Conservation (phyloP, 2,797 vertebrate genomes). For the Sitta carolinensis region DNA sequence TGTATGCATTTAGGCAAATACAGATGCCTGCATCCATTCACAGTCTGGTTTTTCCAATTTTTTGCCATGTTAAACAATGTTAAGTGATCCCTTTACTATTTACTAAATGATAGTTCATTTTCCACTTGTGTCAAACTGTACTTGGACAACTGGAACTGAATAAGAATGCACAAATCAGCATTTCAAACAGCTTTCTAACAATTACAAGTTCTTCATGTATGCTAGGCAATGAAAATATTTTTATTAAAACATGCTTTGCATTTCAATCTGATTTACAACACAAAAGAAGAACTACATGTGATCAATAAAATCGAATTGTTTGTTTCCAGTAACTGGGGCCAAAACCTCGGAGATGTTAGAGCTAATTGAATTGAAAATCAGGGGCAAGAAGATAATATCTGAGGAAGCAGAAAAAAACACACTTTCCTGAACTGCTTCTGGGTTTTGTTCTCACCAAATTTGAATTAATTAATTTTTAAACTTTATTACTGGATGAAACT, state of each 20-base stretch:
- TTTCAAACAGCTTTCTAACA: not conserved
- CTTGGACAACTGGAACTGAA: not conserved
- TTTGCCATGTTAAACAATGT: not conserved
- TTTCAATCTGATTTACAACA: slow-evolving; percentile 5
- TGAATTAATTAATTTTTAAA: not conserved
- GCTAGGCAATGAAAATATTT: not conserved
- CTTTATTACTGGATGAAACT: not conserved
- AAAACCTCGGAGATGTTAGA: not conserved
- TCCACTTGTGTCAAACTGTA: not conserved
- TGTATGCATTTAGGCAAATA: not conserved
- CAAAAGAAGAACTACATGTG: not conserved
- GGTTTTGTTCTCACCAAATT: not conserved
- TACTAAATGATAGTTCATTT: not conserved
- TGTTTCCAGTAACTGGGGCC: not conserved
- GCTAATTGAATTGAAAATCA: not conserved
- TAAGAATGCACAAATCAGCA: slow-evolving; percentile 22
- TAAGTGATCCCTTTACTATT: not conserved
- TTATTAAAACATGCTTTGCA: slow-evolving; percentile 17
- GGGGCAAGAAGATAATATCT: not conserved
- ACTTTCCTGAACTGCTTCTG: not conserved
- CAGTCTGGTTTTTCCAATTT: not conserved
- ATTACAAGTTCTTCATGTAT: not conserved
- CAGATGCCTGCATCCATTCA: not conserved
- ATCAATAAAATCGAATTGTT: not conserved
- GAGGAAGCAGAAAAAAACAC: not conserved